Evolutionary conservation across 2,888 invertebrate species (phyloP), one percentile per base, ranked within the genome.

Genomic region (Macrosoma leucophasiata): DNA sequence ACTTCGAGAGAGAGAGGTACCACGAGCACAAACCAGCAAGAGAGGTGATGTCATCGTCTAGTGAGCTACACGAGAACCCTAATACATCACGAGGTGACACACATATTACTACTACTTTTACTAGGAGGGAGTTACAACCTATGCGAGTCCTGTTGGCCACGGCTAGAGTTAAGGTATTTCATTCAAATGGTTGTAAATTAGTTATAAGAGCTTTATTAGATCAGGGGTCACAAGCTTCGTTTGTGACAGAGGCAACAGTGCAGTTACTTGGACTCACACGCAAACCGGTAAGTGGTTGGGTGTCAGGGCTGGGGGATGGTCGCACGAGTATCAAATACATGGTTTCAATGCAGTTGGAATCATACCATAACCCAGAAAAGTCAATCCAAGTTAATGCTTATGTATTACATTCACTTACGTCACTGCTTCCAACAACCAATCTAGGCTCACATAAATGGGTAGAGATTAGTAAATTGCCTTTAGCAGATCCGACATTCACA

Each of bases 71-170:
- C n/a, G n/a, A n/a, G n/a, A n/a, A n/a, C n/a, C n/a, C n/a, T n/a
- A n/a, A n/a, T n/a, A n/a, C n/a, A n/a, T n/a, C n/a, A n/a, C n/a
- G n/a, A n/a, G n/a, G n/a, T n/a, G n/a, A n/a, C n/a, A n/a, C n/a
- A n/a, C n/a, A n/a, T n/a, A n/a, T n/a, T n/a, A n/a, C n/a, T n/a
- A n/a, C n/a, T n/a, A n/a, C n/a, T n/a, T n/a, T n/a, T n/a, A n/a
- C n/a, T n/a, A n/a, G n/a, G n/a, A n/a, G n/a, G n/a, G n/a, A n/a
- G n/a, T n/a, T n/a, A n/a, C n/a, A n/a, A n/a, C n/a, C n/a, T n/a
- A n/a, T n/a, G n/a, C 45, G 46, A 23, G 47, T 50, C n/a, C 34
- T 58, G 30, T 36, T 55, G 28, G 50, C 52, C 4, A 55, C 52
- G 3, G 52, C 56, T n/a, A 9, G 50, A 15, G 40, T 53, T 13